phyloP scores from a whole-genome alignment of 2,888 invertebrate genomes.

The Patella ulyssiponensis region DNA sequence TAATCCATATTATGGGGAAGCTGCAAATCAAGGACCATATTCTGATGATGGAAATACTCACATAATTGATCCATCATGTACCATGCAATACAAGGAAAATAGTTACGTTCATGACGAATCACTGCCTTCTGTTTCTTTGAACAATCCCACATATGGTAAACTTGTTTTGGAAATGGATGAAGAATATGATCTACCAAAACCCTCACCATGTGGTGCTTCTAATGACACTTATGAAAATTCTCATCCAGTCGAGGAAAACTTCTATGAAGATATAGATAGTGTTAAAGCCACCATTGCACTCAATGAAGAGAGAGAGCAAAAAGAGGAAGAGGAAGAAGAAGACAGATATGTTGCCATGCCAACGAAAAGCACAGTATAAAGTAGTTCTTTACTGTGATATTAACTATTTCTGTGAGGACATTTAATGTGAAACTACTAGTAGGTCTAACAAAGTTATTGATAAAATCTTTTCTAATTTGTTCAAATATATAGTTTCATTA shows the following conservation, averaged over 20 bases:
- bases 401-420: background rate
- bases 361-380: background rate
- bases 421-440: too few species aligned
- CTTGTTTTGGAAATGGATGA: background rate
- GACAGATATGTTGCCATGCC: slow-evolving; percentile 25
- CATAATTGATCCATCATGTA: background rate
- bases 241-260: slow-evolving; percentile 13
- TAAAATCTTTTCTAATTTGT: too few species aligned
- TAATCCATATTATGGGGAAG: slow-evolving; percentile 23
- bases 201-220: slow-evolving; percentile 3
- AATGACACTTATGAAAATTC: background rate
- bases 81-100: slow-evolving; percentile 16
- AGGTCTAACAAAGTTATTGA: too few species aligned
- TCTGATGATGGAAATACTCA: slow-evolving; percentile 11
- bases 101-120: slow-evolving; percentile 10
- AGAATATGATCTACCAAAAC: slow-evolving; percentile 20
- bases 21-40: background rate
- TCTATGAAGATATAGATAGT: slow-evolving; percentile 24
- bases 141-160: slow-evolving; percentile 21
- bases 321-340: slow-evolving; percentile 8
- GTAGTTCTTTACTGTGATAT: background rate
- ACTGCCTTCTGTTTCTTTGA: slow-evolving; percentile 18
- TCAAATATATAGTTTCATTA: too few species aligned
- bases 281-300: slow-evolving; percentile 23
- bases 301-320: background rate